These are phyloP conservation scores for Macrochelys suwanniensis DNA, from an alignment of 2,797 vertebrate genomes.

Conservation along the genomic window DNA sequence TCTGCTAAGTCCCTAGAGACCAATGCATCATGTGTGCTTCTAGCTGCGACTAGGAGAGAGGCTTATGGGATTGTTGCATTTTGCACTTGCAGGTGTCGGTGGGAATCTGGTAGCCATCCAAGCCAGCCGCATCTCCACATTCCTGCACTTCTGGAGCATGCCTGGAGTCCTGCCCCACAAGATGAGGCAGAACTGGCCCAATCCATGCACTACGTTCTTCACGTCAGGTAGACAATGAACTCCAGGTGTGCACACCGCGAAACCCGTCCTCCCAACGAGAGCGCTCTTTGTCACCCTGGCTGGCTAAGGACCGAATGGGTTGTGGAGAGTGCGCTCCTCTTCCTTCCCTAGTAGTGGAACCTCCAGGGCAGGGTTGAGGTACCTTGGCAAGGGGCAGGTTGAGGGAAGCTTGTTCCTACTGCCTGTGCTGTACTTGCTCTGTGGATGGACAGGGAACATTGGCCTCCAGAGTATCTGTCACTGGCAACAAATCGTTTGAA, in stretches of 20 bases:
- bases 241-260: slow-evolving; percentile 11
- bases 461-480: background rate
- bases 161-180: slow-evolving; percentile 93
- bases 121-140: slow-evolving; percentile 95
- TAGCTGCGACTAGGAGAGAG: background rate
- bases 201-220: slow-evolving; percentile 91
- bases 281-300: slow-evolving; percentile 16
- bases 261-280: background rate
- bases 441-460: background rate
- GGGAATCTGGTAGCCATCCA: slow-evolving; percentile 98
- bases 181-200: slow-evolving; percentile 94
- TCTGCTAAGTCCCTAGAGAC: background rate
- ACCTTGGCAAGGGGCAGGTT: background rate
- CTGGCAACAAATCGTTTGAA: background rate
- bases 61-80: slow-evolving; percentile 3
- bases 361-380: background rate
- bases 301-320: slow-evolving; percentile 10
- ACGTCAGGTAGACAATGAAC: slow-evolving; percentile 86
- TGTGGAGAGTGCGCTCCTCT: slow-evolving; percentile 32
- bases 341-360: background rate
- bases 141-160: slow-evolving; percentile 92
- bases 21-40: background rate
- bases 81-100: slow-evolving; percentile 87
- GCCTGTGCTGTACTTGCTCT: background rate
- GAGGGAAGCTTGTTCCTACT: background rate